Conservation (phyloP, 2,113 vertebrate genomes). For the Camelus dromedarius region DNA sequence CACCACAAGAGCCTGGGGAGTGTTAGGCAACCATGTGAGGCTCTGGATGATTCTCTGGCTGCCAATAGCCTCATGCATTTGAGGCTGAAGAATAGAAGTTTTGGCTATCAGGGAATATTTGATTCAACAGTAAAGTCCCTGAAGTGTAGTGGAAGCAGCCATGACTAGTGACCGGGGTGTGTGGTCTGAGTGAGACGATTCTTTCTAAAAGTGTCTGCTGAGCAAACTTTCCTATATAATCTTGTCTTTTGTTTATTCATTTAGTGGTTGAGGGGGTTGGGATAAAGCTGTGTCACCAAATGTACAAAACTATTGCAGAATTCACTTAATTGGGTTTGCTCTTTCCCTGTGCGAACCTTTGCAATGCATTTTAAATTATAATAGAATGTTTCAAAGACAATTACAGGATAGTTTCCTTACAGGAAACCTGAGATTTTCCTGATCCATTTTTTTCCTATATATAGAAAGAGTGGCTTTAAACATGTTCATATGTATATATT, state of each 20-base stretch:
- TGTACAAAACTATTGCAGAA: neutral
- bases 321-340: constrained; percentile 44
- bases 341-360: constrained; percentile 3
- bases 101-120: constrained; percentile 61
- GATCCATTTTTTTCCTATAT: neutral
- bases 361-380: neutral
- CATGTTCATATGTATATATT: neutral
- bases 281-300: neutral
- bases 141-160: constrained; percentile 15
- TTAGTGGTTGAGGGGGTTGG: neutral
- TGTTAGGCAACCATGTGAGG: neutral
- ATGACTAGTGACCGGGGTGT: neutral
- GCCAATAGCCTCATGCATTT: constrained; percentile 49
- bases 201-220: constrained; percentile 48
- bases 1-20: neutral
- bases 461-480: neutral
- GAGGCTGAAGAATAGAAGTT: constrained; percentile 46
- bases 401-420: neutral
- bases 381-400: constrained; percentile 15
- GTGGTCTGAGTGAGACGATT: neutral
- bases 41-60: constrained; percentile 58
- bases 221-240: neutral
- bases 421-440: neutral
- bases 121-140: constrained; percentile 41
- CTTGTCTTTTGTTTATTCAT: neutral